These are phyloP conservation scores for Bovichtus variegatus DNA, from an alignment of 2,797 vertebrate genomes.

Conservation along the genomic window DNA sequence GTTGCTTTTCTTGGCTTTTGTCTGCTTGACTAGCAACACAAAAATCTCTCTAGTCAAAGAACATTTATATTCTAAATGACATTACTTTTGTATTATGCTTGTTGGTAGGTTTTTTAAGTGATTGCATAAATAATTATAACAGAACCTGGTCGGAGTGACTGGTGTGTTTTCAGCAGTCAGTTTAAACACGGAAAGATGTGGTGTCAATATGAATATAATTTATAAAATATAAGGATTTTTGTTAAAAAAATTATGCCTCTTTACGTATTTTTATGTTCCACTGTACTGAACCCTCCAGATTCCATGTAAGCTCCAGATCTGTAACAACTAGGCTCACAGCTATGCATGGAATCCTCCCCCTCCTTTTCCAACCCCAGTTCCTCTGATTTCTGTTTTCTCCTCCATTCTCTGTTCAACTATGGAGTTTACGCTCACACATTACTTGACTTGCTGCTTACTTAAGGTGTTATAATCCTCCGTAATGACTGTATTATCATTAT, in stretches of 20 bases:
- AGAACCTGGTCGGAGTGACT: background rate
- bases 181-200: background rate
- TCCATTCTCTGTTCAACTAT: slow-evolving; percentile 14
- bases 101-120: background rate
- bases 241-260: background rate
- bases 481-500: background rate
- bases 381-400: slow-evolving; percentile 53
- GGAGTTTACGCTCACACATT: background rate
- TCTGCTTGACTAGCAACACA: background rate
- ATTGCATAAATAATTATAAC: background rate
- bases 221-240: background rate
- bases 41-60: background rate
- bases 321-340: slow-evolving; percentile 56
- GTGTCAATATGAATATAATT: background rate
- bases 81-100: background rate
- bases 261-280: slow-evolving; percentile 12
- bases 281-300: slow-evolving; percentile 10
- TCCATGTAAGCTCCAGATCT: slow-evolving; percentile 16
- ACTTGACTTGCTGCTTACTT: slow-evolving; percentile 12
- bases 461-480: slow-evolving; percentile 4
- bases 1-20: background rate
- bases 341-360: slow-evolving; percentile 70
- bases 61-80: background rate
- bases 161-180: background rate
- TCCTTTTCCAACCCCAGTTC: slow-evolving; percentile 43